Evolutionary conservation across 2,888 invertebrate species (phyloP), one percentile per base, ranked within the genome.

Genomic region (Cynaeus angustus): DNA sequence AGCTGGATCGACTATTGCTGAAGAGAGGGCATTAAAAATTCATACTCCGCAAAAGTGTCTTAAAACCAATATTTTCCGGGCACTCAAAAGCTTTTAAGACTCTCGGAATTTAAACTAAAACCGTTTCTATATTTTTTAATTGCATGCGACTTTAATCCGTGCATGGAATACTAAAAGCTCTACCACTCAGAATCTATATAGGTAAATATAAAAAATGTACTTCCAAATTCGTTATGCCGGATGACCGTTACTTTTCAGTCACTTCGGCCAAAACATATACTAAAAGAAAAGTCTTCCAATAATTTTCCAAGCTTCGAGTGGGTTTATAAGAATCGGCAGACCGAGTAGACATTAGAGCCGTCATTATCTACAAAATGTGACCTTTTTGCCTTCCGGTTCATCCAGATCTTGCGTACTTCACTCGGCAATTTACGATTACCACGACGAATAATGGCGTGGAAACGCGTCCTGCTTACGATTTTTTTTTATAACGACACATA

Each of bases 81-180:
- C 10, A 16, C 16, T 16, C 38, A n/a, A 58, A 12, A 58, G 58
- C 41, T 58, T 58, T 58, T 41, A 58, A 58, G 58, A 58, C 52
- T 52, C 12, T 8, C 10, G 9, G 52, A 52, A 52, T 52, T 33
- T 52, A 30, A 52, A 52, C 30, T 33, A 33, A 33, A 33, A 41
- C 14, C 21, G 21, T 21, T 55, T 38, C 10, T 21, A 12, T 43
- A 7, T 13, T 41, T 3, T 55, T 14, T 55, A 55, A 55, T 41
- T 55, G 16, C 3, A 38, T 55, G 6, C 48, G 48, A 48, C 16
- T n/a, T 55, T 41, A 13, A 16, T 55, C 37, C n/a, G 7, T 16
- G 28, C 10, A 55, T 16, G 55, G 41, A 55, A 55, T 38, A 41
- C 12, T 30, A 14, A 37, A n/a, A 2, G 37, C 30, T 30, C 30